Conservation (phyloP, 2,797 vertebrate genomes). For the Clarias fuscus region DNA sequence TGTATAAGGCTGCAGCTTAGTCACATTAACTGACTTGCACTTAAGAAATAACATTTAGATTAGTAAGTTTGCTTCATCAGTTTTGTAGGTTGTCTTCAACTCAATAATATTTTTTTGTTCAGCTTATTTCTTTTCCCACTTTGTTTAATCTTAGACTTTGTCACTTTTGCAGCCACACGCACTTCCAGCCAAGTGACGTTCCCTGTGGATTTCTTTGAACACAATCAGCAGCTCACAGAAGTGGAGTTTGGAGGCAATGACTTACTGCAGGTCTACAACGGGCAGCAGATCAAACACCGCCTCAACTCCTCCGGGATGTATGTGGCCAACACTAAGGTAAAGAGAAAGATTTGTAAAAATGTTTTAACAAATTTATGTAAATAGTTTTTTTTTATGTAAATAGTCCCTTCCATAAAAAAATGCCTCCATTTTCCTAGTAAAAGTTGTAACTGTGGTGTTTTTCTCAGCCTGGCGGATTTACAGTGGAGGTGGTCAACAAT, state of each 20-base stretch:
- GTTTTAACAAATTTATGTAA: background rate
- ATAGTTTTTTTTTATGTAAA: background rate
- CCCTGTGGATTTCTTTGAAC: slow-evolving; percentile 98
- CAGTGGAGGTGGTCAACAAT: slow-evolving; percentile 93
- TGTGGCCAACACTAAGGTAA: slow-evolving; percentile 98
- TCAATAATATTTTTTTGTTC: background rate
- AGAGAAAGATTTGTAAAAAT: background rate
- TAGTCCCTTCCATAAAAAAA: too few relatives aligned
- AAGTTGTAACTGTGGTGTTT: background rate
- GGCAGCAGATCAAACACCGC: slow-evolving; percentile 97
- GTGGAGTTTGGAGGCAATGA: slow-evolving; percentile 98
- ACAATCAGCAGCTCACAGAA: slow-evolving; percentile 97
- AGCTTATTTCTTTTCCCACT: background rate
- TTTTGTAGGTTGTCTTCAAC: background rate
- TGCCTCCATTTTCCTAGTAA: background rate
- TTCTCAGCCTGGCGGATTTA: slow-evolving; percentile 91
- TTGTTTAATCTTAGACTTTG: background rate
- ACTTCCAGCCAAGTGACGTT: slow-evolving; percentile 95
- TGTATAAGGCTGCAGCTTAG: background rate
- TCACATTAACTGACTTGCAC: background rate
- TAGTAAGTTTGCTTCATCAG: background rate
- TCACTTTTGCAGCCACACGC: slow-evolving; percentile 80
- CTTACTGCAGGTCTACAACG: slow-evolving; percentile 96
- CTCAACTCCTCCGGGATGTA: slow-evolving; percentile 99
- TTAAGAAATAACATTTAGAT: background rate